A percentile compares a stretch with the other conserved stretches of the same genome.
phyloP scores from a whole-genome alignment of 2,113 vertebrate species.

The Hystrix brachyura region DNA sequence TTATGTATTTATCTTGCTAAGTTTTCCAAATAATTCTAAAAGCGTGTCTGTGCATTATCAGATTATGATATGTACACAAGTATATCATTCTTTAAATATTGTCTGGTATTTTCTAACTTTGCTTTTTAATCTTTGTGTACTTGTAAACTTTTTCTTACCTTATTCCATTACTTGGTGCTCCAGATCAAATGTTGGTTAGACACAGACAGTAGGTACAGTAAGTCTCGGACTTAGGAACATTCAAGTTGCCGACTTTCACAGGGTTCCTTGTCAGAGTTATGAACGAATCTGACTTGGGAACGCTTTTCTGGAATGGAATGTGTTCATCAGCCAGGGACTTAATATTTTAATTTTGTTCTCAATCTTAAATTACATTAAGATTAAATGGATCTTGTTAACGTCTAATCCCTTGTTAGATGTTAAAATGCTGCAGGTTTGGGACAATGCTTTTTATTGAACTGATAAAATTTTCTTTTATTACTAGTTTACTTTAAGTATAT shows the following conservation, averaged over 20 bases:
- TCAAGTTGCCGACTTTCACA: background rate
- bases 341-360: background rate
- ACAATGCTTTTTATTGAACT: background rate
- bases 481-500: background rate
- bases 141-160: background rate
- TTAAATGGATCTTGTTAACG: background rate
- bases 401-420: background rate
- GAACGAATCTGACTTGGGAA: too few relatives aligned
- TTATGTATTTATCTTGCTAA: background rate
- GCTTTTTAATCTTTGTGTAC: background rate
- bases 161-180: background rate
- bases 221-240: background rate
- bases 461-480: background rate
- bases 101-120: background rate
- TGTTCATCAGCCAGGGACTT: background rate
- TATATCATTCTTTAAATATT: background rate
- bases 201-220: too few relatives aligned
- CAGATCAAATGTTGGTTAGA: background rate
- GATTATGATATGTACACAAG: background rate
- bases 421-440: background rate
- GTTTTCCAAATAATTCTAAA: background rate
- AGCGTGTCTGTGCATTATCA: background rate
- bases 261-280: background rate
- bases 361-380: background rate
- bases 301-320: background rate